These are phyloP conservation scores for Pluvianellus socialis DNA, from an alignment of 2,113 vertebrate species.

Conservation along the genomic window DNA sequence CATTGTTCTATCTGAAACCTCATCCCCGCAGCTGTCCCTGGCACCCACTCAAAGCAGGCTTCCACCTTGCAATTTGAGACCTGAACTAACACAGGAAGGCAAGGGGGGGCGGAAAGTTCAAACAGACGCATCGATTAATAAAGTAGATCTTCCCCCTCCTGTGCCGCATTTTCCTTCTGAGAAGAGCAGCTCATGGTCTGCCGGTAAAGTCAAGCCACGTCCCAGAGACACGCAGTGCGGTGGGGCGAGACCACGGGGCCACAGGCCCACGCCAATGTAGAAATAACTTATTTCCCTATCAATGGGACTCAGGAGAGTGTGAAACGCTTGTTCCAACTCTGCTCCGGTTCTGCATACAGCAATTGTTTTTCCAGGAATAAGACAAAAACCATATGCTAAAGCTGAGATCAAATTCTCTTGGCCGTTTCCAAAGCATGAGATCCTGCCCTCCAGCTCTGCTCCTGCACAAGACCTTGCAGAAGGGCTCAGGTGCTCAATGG, in stretches of 20 bases:
- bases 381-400: background rate
- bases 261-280: accelerated
- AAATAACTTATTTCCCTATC: background rate
- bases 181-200: background rate
- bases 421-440: background rate
- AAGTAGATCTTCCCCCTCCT: background rate
- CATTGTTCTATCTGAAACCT: background rate
- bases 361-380: background rate
- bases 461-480: background rate
- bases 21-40: background rate
- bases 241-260: background rate
- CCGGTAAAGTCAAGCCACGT: background rate
- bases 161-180: accelerated
- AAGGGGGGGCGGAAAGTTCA: background rate
- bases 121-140: background rate
- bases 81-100: background rate
- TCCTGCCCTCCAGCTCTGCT: background rate
- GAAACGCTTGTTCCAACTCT: background rate
- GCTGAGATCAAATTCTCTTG: background rate
- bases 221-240: background rate
- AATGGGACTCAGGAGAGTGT: background rate
- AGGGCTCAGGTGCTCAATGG: background rate
- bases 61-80: background rate
- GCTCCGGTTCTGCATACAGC: background rate
- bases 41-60: background rate